Conservation (phyloP, 2,888 invertebrate genomes). For the Tetragonula carbonaria region DNA sequence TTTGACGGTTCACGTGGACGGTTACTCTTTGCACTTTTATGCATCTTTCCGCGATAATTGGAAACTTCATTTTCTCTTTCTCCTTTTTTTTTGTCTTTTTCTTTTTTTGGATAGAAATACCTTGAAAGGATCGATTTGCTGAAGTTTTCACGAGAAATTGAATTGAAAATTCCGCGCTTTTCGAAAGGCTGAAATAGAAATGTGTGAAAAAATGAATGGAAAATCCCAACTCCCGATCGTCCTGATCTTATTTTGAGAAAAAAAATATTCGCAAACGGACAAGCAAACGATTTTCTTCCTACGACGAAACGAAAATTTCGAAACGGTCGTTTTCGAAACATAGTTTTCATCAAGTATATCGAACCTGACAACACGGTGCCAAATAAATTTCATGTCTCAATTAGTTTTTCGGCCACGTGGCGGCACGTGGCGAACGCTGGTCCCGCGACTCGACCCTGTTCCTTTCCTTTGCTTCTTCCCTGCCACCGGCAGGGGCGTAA, state of each 20-base stretch:
- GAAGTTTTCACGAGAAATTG: not conserved
- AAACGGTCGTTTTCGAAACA: not conserved
- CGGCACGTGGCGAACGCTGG: conserved; percentile 79
- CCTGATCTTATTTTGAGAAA: not conserved
- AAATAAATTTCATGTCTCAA: conserved; percentile 84
- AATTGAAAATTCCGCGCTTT: not conserved
- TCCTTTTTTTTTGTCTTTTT: not conserved
- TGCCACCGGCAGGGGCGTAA: conserved; percentile 68
- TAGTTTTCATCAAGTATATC: conserved; percentile 67
- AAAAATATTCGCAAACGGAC: not conserved
- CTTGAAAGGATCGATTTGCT: too few species aligned
- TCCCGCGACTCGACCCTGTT: conserved; percentile 44
- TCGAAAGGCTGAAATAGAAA: not conserved
- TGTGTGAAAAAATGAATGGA: not conserved
- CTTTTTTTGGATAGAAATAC: not conserved
- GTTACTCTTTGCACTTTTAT: not conserved
- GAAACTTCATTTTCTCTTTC: not conserved
- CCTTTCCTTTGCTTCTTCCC: conserved; percentile 20
- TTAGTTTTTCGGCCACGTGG: conserved; percentile 82
- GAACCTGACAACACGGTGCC: conserved; percentile 76
- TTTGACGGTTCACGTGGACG: not conserved
- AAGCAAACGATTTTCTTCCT: too few species aligned
- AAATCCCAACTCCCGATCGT: not conserved
- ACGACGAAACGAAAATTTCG: not conserved
- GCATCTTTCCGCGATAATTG: too few species aligned